Conservation (phyloP, 2,113 vertebrate genomes). For the Aix galericulata region DNA sequence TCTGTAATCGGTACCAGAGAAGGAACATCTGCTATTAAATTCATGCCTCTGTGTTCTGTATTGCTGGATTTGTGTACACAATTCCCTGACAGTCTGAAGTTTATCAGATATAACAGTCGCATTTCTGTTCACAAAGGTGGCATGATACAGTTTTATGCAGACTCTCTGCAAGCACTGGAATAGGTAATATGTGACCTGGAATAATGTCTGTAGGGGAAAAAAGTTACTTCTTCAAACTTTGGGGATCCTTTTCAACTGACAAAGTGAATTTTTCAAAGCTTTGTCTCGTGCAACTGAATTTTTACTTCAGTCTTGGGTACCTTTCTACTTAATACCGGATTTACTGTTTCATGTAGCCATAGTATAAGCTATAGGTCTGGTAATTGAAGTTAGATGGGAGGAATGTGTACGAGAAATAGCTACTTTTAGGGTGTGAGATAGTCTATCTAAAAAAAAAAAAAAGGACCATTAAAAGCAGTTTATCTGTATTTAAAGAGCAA, state of each 20-base stretch:
- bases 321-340: slow-evolving; percentile 3
- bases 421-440: background rate
- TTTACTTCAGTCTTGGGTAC: background rate
- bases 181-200: background rate
- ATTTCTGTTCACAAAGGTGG: slow-evolving; percentile 34
- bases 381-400: background rate
- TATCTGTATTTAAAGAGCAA: background rate
- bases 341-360: background rate
- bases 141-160: background rate
- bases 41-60: background rate
- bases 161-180: slow-evolving; percentile 9
- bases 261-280: slow-evolving; percentile 41
- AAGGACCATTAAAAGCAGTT: background rate
- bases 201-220: background rate
- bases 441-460: background rate
- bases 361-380: background rate
- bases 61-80: slow-evolving; percentile 14
- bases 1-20: background rate
- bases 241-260: background rate
- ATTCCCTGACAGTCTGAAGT: background rate
- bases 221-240: slow-evolving; percentile 18
- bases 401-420: background rate
- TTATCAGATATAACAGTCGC: slow-evolving; percentile 18
- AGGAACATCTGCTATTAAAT: background rate
- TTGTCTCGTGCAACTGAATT: background rate